Evolutionary conservation across 2,888 invertebrate species (phyloP).

Genomic region (Disparrhopalites patrizii): DNA sequence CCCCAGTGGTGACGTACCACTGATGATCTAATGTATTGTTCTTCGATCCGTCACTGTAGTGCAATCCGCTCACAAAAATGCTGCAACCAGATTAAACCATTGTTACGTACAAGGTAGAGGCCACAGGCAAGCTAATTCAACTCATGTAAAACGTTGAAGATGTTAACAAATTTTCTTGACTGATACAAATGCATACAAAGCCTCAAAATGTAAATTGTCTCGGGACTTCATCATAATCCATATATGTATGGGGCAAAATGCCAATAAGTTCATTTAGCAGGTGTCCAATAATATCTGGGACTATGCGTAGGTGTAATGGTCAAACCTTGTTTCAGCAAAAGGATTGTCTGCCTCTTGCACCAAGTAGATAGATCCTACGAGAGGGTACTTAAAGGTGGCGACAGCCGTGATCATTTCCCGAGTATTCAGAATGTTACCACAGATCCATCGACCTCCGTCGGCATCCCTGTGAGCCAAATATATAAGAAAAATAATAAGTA

Average conservation of each 20-base stretch:
- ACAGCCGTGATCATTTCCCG: conserved; percentile 69
- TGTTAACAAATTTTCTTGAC: background rate
- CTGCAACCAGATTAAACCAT: conserved; percentile 55
- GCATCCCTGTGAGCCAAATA: conserved; percentile 32
- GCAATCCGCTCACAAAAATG: conserved; percentile 74
- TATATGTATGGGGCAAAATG: no score
- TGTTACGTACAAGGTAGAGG: conserved; percentile 26
- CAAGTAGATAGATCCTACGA: conserved; percentile 78
- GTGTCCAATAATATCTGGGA: no score
- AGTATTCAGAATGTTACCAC: conserved; percentile 52
- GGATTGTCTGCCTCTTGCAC: conserved; percentile 74
- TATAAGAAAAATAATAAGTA: conserved; percentile 6
- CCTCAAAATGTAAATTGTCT: background rate
- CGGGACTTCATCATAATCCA: no score
- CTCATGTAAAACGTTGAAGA: background rate
- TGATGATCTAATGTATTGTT: conserved; percentile 55
- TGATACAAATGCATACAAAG: background rate
- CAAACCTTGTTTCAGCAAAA: conserved; percentile 68
- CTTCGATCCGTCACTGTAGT: conserved; percentile 77
- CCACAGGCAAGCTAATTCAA: background rate
- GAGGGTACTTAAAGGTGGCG: conserved; percentile 78
- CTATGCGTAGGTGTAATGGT: no score
- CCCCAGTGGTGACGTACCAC: conserved; percentile 76
- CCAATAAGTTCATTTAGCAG: no score
- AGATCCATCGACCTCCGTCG: conserved; percentile 52